These are phyloP conservation scores for Setophaga kirtlandii DNA, from an alignment of 2,113 vertebrate genomes.

Conservation along the genomic window DNA sequence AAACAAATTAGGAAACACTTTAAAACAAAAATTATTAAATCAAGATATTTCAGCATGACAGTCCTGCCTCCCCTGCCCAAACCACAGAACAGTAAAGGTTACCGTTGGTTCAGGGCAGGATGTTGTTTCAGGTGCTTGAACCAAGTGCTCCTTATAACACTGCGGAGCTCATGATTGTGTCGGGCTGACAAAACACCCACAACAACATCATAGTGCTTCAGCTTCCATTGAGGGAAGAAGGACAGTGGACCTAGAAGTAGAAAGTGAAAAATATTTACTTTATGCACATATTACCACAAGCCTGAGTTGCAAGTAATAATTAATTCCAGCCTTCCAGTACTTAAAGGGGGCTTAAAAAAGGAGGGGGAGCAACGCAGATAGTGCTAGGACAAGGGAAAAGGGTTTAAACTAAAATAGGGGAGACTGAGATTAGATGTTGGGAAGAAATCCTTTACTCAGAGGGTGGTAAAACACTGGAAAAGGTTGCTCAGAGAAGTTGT, in stretches of 20 bases:
- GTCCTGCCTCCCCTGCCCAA: neutral
- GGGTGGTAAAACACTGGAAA: neutral
- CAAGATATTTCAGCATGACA: neutral
- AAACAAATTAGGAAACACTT: neutral
- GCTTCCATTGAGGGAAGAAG: slow-evolving; percentile 71
- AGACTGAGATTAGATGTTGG: neutral
- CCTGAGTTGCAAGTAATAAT: neutral
- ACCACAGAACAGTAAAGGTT: neutral
- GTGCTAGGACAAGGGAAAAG: neutral
- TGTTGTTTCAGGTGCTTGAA: slow-evolving; percentile 85
- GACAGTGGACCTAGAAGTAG: slow-evolving; percentile 63
- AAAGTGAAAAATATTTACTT: slow-evolving; percentile 32
- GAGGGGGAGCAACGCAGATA: neutral
- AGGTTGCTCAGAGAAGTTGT: neutral
- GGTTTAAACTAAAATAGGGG: neutral
- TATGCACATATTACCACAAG: neutral
- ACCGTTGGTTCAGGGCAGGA: slow-evolving; percentile 84
- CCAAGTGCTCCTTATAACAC: slow-evolving; percentile 91
- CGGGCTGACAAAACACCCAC: slow-evolving; percentile 94
- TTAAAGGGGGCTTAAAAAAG: neutral
- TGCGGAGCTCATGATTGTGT: slow-evolving; percentile 86
- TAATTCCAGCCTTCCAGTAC: neutral
- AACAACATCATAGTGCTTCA: slow-evolving; percentile 82
- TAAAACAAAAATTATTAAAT: neutral
- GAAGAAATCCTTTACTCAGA: neutral